These are phyloP conservation scores for Balanococcus diminutus DNA, from an alignment of 2,888 invertebrate genomes.

Conservation along the genomic window DNA sequence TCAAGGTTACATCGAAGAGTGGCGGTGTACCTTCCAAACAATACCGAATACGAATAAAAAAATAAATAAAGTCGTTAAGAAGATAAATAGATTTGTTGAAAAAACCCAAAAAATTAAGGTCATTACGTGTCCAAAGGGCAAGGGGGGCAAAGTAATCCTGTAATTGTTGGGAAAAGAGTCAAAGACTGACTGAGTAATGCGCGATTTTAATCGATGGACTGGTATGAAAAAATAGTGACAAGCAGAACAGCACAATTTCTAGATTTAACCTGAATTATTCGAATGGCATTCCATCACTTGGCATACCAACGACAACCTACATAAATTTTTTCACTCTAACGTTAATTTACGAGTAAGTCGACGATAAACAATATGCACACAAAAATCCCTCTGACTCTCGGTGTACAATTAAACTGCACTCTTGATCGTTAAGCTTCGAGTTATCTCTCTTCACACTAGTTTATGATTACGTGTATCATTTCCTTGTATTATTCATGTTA, in stretches of 20 bases:
- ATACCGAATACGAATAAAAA: not conserved
- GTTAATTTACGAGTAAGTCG: constrained; percentile 9
- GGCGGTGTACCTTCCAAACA: not conserved
- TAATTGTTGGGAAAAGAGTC: not conserved
- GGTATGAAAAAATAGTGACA: constrained; percentile 10
- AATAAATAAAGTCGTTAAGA: not conserved
- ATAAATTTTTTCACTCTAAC: constrained; percentile 35
- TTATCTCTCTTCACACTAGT: constrained; percentile 41
- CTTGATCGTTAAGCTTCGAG: constrained; percentile 13
- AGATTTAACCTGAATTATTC: constrained; percentile 43
- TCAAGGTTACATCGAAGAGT: not conserved
- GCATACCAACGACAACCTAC: constrained; percentile 32
- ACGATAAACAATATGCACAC: constrained; percentile 24
- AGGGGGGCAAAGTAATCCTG: not conserved
- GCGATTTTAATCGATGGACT: not conserved
- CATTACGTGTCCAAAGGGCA: not conserved
- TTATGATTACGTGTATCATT: constrained; percentile 38
- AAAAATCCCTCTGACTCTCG: not conserved
- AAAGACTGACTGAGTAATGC: not conserved
- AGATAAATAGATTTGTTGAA: not conserved
- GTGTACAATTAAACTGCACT: constrained; percentile 26
- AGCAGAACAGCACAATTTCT: constrained; percentile 38
- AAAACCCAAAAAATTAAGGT: not conserved
- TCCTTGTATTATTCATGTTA: constrained; percentile 38
- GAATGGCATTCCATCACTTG: constrained; percentile 41